A percentile compares a stretch with the other conserved stretches of the same genome.
phyloP scores from a whole-genome alignment of 2,113 vertebrate genomes.

The Motacilla tschutschensis region DNA sequence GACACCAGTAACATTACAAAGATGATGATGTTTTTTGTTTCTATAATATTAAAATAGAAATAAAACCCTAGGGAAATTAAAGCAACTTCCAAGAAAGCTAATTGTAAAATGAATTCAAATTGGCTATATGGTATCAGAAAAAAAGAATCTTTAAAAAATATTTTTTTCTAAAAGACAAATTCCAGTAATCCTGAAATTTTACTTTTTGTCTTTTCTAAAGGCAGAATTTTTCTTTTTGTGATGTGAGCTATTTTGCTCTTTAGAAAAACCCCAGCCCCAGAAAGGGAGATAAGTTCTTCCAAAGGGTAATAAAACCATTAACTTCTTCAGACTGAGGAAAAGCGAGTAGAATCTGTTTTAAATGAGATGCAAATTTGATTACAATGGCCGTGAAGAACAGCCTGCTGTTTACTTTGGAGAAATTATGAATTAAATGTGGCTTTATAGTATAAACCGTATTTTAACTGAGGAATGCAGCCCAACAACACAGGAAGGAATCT shows the following conservation, averaged over 20 bases:
- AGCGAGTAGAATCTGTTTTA: neutral
- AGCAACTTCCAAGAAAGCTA: neutral
- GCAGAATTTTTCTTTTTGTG: neutral
- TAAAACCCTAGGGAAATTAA: neutral
- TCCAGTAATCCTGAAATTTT: neutral
- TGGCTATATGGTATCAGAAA: neutral
- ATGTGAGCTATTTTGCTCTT: neutral
- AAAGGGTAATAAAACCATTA: neutral
- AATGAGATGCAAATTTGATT: neutral
- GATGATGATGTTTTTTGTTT: neutral
- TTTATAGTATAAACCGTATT: neutral
- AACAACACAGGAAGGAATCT: neutral
- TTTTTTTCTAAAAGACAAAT: neutral
- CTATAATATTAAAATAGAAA: neutral
- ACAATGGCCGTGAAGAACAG: neutral
- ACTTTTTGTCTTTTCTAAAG: neutral
- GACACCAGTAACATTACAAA: neutral
- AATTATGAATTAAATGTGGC: neutral
- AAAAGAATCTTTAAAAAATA: accelerated
- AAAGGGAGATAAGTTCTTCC: neutral
- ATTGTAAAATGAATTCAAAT: neutral
- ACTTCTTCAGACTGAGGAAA: neutral
- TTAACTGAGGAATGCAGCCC: neutral
- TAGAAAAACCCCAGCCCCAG: neutral
- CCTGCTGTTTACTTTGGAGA: neutral